phyloP scores from a whole-genome alignment of 2,113 vertebrate species.

The Indicator indicator region DNA sequence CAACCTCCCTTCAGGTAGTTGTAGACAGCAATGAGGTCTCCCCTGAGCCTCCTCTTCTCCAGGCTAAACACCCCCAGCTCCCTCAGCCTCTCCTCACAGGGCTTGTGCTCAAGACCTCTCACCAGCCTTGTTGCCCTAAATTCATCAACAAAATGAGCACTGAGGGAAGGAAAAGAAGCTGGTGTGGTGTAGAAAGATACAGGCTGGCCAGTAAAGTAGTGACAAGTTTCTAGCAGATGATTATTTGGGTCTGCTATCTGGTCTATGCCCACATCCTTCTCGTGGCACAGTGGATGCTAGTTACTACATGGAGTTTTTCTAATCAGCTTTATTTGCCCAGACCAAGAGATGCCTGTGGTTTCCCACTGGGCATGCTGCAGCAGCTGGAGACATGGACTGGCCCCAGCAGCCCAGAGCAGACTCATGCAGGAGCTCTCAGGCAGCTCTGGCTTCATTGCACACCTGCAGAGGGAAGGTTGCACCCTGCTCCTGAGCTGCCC shows the following conservation, averaged over 20 bases:
- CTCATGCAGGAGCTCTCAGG: fast-evolving
- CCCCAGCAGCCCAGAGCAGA: neutral
- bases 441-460: fast-evolving
- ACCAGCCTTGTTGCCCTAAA: neutral
- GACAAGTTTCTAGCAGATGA: neutral
- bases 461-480: fast-evolving
- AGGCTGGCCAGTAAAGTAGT: neutral
- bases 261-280: neutral
- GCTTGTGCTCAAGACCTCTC: too few relatives aligned
- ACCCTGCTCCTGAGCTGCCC: neutral
- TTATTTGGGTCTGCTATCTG: neutral
- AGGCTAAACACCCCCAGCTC: too few relatives aligned
- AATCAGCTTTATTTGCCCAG: fast-evolving
- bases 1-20: too few relatives aligned
- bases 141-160: neutral
- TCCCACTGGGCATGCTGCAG: neutral
- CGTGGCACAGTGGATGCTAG: fast-evolving
- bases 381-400: neutral
- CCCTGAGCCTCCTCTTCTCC: too few relatives aligned
- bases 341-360: fast-evolving
- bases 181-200: neutral
- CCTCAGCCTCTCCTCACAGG: too few relatives aligned
- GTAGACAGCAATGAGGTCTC: too few relatives aligned
- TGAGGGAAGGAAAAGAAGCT: neutral
- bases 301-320: fast-evolving